Percentiles rank a stretch among this genome's conserved stretches.
Evolutionary conservation across 2,888 invertebrate genomes (phyloP).

Genomic region (Parnassius glacialis): DNA sequence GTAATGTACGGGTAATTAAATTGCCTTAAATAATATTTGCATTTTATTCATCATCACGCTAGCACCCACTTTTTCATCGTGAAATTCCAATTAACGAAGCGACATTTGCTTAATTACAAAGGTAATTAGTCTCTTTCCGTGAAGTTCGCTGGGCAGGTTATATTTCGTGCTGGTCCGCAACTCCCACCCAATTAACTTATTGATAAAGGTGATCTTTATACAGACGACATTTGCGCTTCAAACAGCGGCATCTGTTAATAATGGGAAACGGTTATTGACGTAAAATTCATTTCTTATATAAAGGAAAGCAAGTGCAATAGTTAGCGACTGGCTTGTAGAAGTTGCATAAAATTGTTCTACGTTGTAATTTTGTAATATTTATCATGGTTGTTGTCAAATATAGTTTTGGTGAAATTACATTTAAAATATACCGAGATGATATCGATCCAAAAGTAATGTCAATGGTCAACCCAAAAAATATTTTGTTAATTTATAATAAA

Average conservation of each 20-base stretch:
- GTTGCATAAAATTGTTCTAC: no score
- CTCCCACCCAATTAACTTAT: slow-evolving; percentile 27
- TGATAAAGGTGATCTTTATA: slow-evolving; percentile 30
- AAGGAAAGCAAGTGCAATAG: no score
- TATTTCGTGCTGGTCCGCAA: slow-evolving; percentile 27
- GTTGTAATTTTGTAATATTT: no score
- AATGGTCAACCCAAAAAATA: no score
- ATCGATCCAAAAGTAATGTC: no score
- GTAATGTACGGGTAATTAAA: slow-evolving; percentile 13
- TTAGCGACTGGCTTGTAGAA: no score
- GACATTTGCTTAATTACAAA: slow-evolving; percentile 61
- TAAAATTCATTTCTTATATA: not conserved
- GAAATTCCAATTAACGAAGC: slow-evolving; percentile 54
- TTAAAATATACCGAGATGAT: no score
- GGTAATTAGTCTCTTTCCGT: slow-evolving; percentile 55
- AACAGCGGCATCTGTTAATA: slow-evolving; percentile 3
- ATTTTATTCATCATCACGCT: slow-evolving; percentile 61
- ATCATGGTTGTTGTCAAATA: no score
- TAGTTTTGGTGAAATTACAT: no score
- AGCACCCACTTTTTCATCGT: slow-evolving; percentile 57
- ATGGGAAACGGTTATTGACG: not conserved
- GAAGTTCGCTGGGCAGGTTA: slow-evolving; percentile 31
- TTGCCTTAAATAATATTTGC: slow-evolving; percentile 49
- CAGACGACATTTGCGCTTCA: slow-evolving; percentile 8
- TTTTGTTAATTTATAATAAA: no score